A percentile compares a stretch with the other conserved stretches of the same genome.
Evolutionary conservation across 2,888 invertebrate genomes (phyloP).

Genomic region (Corythucha ciliata): DNA sequence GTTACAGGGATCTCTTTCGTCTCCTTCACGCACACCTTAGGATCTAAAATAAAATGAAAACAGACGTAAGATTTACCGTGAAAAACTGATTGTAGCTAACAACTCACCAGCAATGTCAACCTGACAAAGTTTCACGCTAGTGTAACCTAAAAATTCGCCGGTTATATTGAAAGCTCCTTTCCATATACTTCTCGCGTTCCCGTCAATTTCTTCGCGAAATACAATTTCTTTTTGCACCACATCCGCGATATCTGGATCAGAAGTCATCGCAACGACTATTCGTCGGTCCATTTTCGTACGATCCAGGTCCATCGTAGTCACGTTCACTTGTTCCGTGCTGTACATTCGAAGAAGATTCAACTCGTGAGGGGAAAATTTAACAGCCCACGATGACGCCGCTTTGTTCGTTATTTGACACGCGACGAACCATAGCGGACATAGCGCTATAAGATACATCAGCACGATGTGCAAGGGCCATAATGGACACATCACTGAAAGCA

Average conservation of each 20-base stretch:
- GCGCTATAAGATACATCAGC: slow-evolving; percentile 47
- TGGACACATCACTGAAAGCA: slow-evolving; percentile 47
- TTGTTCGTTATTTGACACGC: slow-evolving; percentile 27
- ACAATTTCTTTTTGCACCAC: slow-evolving; percentile 11
- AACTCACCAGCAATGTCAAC: slow-evolving; percentile 20
- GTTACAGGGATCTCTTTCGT: slow-evolving; percentile 42
- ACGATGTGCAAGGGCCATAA: slow-evolving; percentile 53
- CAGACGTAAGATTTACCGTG: background rate
- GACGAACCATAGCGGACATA: slow-evolving; percentile 39
- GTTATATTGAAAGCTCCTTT: slow-evolving; percentile 29
- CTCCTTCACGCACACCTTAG: slow-evolving; percentile 11
- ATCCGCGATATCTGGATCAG: slow-evolving; percentile 12
- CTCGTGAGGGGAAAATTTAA: slow-evolving; percentile 24
- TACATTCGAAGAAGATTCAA: slow-evolving; percentile 45
- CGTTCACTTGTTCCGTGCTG: slow-evolving; percentile 42
- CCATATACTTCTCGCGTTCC: slow-evolving; percentile 7
- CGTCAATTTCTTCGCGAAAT: slow-evolving; percentile 9
- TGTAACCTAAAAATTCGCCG: slow-evolving; percentile 45
- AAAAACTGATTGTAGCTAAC: background rate
- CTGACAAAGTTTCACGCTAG: slow-evolving; percentile 35
- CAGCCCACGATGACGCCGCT: slow-evolving; percentile 21
- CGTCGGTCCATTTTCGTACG: background rate
- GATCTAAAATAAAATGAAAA: slow-evolving; percentile 14
- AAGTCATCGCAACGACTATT: slow-evolving; percentile 12
- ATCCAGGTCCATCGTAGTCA: slow-evolving; percentile 36